Conservation (phyloP, 2,888 invertebrate species). For the Mesorhabditis belari region DNA sequence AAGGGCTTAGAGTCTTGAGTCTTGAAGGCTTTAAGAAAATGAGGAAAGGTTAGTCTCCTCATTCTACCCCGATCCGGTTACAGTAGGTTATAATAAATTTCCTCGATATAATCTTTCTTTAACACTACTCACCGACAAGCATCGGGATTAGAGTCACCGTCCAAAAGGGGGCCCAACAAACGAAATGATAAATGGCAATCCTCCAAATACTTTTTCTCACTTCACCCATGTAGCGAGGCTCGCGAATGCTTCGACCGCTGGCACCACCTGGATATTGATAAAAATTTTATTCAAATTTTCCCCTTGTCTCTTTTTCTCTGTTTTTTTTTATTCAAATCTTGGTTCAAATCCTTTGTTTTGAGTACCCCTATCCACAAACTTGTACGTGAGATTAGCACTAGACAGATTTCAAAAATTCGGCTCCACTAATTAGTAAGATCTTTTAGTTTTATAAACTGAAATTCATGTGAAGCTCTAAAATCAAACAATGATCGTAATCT, state of each 20-base stretch:
- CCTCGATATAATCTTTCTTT: slow-evolving; percentile 6
- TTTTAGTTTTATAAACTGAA: too few relatives aligned
- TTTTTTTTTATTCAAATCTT: too few relatives aligned
- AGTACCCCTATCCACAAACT: too few relatives aligned
- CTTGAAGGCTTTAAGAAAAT: not conserved
- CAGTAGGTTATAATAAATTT: too few relatives aligned
- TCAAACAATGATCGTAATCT: too few relatives aligned
- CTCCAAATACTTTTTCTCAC: slow-evolving; percentile 41
- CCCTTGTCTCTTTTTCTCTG: too few relatives aligned
- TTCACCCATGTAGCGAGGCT: slow-evolving; percentile 41
- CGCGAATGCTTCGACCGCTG: slow-evolving; percentile 8
- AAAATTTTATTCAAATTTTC: too few relatives aligned
- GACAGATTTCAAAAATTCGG: too few relatives aligned
- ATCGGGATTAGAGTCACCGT: slow-evolving; percentile 28
- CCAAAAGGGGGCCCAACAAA: slow-evolving; percentile 47
- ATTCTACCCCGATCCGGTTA: not conserved
- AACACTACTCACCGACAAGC: slow-evolving; percentile 6
- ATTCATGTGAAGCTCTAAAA: too few relatives aligned
- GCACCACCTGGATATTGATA: not conserved
- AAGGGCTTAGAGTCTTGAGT: not conserved
- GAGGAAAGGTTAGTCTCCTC: not conserved
- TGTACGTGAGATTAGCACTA: too few relatives aligned
- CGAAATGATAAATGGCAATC: slow-evolving; percentile 42
- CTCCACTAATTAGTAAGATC: too few relatives aligned
- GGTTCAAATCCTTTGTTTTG: too few relatives aligned